A percentile compares a stretch with the other conserved stretches of the same genome.
Evolutionary conservation across 2,888 invertebrate genomes (phyloP).

Genomic region (Tenthredo amoena): DNA sequence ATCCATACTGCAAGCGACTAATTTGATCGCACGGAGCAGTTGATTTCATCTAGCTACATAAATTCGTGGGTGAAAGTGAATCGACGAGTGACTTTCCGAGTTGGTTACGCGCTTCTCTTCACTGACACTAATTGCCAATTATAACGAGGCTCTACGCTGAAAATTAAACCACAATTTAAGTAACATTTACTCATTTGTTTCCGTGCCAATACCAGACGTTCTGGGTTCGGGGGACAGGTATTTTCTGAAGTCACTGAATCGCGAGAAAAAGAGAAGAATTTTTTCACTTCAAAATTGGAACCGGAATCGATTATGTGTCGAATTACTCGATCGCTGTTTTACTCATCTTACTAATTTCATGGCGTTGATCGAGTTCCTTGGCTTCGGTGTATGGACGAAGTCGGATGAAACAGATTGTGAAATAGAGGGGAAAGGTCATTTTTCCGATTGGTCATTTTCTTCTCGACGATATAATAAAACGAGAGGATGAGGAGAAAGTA

Average conservation of each 20-base stretch:
- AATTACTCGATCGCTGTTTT: neutral
- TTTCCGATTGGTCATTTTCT: neutral
- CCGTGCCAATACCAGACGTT: neutral
- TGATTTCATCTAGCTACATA: neutral
- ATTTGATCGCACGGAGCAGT: neutral
- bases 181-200: conserved; percentile 33
- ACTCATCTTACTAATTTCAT: neutral
- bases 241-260: neutral
- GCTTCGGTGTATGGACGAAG: neutral
- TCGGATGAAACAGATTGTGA: neutral
- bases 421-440: neutral
- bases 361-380: neutral
- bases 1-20: neutral
- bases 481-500: neutral
- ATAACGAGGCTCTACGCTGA: neutral
- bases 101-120: neutral
- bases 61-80: neutral
- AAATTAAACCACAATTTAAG: conserved; percentile 31
- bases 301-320: neutral
- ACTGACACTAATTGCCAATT: conserved; percentile 40
- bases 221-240: neutral
- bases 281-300: neutral
- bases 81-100: neutral
- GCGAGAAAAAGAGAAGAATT: neutral
- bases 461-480: neutral